These are phyloP conservation scores for Diceros bicornis DNA, from an alignment of 2,797 vertebrate species.

Conservation along the genomic window DNA sequence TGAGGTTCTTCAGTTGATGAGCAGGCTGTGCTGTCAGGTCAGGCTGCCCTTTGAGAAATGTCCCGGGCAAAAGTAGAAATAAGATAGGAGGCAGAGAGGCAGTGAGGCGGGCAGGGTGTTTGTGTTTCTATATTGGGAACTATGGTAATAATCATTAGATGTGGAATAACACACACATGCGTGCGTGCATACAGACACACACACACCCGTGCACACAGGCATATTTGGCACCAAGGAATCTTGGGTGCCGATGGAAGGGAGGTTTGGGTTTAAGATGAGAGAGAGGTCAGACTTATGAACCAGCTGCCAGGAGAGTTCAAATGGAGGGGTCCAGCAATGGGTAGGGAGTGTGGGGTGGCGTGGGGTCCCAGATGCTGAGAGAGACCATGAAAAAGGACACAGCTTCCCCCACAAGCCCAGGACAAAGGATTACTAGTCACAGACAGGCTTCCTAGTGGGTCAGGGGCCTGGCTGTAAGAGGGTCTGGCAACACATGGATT, in stretches of 20 bases:
- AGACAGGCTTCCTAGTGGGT: not conserved
- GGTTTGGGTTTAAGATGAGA: not conserved
- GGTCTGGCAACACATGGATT: not conserved
- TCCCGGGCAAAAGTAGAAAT: not conserved
- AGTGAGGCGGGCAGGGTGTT: no score
- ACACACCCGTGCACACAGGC: accelerated
- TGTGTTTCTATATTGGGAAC: not conserved
- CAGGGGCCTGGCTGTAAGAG: not conserved
- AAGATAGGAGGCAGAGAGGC: not conserved
- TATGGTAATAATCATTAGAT: not conserved
- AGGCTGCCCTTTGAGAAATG: not conserved
- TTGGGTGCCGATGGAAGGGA: not conserved
- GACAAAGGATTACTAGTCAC: not conserved
- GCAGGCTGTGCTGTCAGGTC: not conserved
- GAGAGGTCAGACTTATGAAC: not conserved
- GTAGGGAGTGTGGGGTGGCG: not conserved
- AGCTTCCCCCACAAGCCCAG: not conserved
- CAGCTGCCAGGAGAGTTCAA: not conserved
- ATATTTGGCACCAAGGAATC: not conserved
- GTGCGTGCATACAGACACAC: accelerated
- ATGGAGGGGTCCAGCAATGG: accelerated
- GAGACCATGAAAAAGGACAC: not conserved
- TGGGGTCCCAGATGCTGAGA: not conserved
- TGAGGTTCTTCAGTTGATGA: accelerated
- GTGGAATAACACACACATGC: not conserved